A percentile compares a stretch with the other conserved stretches of the same genome.
Evolutionary conservation across 1,140 invertebrate genomes (phyloP).

Genomic region (Bathynomus jamesi): DNA sequence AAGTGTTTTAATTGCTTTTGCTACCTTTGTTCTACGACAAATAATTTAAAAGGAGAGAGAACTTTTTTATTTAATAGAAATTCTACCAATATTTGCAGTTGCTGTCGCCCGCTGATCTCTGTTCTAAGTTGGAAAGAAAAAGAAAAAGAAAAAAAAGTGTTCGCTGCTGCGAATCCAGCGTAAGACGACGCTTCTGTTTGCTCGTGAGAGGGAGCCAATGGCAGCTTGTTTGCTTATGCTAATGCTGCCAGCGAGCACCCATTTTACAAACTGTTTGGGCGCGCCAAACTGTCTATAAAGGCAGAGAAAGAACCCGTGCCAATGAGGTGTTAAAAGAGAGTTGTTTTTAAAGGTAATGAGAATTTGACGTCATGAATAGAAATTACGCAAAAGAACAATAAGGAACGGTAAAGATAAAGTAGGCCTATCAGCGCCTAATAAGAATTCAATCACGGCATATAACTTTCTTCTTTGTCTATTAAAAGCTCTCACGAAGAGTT

Average conservation of each 20-base stretch:
- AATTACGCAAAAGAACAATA: not conserved
- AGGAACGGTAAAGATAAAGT: not conserved
- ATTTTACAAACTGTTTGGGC: not conserved
- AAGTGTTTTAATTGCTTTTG: too few species aligned
- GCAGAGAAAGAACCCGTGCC: not conserved
- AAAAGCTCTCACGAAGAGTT: too few species aligned
- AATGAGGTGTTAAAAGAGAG: not conserved
- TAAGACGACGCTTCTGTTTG: too few species aligned
- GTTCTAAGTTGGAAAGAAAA: not conserved
- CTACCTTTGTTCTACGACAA: too few species aligned
- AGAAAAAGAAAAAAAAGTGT: not conserved
- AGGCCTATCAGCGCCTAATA: not conserved
- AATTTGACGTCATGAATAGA: not conserved
- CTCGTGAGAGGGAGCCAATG: too few species aligned
- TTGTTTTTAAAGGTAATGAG: not conserved
- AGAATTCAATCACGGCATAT: not conserved
- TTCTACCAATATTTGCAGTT: too few species aligned
- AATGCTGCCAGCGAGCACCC: not conserved
- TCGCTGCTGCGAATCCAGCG: too few species aligned
- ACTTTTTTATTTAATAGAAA: too few species aligned
- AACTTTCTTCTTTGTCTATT: not conserved
- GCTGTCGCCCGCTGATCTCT: too few species aligned
- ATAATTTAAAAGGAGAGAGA: too few species aligned
- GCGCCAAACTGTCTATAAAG: not conserved
- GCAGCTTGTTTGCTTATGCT: not conserved